Conservation (phyloP, 2,113 vertebrate genomes). For the Furnarius figulus region DNA sequence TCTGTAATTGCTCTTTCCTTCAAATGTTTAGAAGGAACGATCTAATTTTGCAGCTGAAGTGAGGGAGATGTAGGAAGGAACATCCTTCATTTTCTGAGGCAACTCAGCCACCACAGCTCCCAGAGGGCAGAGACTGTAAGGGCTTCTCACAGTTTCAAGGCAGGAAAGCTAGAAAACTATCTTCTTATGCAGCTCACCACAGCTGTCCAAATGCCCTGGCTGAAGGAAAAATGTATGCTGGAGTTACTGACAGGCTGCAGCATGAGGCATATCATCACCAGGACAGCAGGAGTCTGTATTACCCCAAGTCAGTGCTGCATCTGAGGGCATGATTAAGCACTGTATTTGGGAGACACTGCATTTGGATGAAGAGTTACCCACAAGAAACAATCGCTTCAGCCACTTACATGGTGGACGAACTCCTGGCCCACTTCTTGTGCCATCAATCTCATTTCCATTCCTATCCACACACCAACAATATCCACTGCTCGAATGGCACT, state of each 20-base stretch:
- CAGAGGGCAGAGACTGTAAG: not conserved
- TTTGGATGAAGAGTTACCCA: not conserved
- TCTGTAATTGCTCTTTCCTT: not conserved
- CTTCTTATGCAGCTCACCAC: not conserved
- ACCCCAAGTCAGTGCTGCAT: not conserved
- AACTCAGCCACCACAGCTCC: not conserved
- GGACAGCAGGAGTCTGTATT: not conserved
- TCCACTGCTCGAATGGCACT: constrained; percentile 84
- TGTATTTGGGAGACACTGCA: not conserved
- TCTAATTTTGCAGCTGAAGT: not conserved
- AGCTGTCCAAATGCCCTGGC: not conserved
- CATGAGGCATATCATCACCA: rapidly evolving
- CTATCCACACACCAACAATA: constrained; percentile 93
- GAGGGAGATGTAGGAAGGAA: not conserved
- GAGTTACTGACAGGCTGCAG: not conserved
- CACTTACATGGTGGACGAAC: constrained; percentile 87
- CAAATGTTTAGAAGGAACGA: not conserved
- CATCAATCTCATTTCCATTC: constrained; percentile 85
- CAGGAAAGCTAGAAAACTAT: not conserved
- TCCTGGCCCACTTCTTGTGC: constrained; percentile 78
- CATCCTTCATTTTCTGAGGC: not conserved
- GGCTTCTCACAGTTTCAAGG: not conserved
- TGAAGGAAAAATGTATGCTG: not conserved
- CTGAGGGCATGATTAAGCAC: not conserved
- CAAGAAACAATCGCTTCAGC: not conserved